Evolutionary conservation across 2,113 vertebrate species (phyloP).

Genomic region (Cyprinodon brontotheroides): DNA sequence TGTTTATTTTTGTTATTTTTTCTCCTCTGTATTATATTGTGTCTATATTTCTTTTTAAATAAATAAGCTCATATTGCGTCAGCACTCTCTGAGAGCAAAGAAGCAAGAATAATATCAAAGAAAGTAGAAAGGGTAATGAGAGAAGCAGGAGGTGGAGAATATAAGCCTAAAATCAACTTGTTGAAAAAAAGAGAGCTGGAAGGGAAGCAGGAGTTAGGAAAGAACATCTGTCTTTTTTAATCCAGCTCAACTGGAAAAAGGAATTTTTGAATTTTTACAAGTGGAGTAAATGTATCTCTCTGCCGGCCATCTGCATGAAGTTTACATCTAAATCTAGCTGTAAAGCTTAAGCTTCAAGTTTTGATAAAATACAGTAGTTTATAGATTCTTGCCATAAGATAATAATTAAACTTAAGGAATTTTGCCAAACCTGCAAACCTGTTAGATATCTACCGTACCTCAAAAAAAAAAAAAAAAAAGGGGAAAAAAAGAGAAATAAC

Average conservation of each 20-base stretch:
- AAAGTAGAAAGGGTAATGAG: slow-evolving; percentile 29
- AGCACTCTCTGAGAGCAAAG: neutral
- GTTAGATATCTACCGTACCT: neutral
- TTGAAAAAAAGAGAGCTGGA: neutral
- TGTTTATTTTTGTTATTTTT: neutral
- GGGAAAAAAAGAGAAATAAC: too few species aligned
- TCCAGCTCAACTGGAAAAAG: neutral
- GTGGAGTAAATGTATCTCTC: neutral
- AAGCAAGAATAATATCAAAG: slow-evolving; percentile 37
- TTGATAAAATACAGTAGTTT: too few species aligned
- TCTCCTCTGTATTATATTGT: neutral
- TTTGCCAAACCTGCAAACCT: neutral
- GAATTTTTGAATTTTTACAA: neutral
- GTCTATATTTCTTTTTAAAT: neutral
- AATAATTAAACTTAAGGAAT: too few species aligned
- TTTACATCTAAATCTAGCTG: neutral
- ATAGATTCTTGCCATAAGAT: too few species aligned
- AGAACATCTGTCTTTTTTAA: neutral
- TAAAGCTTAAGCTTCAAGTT: too few species aligned
- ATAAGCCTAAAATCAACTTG: neutral
- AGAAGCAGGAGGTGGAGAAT: neutral
- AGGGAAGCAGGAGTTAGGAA: slow-evolving; percentile 4
- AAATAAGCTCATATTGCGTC: neutral
- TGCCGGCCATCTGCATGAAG: neutral
- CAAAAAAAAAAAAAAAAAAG: neutral